Conservation (phyloP, 2,797 vertebrate species). For the Dipus sagitta region DNA sequence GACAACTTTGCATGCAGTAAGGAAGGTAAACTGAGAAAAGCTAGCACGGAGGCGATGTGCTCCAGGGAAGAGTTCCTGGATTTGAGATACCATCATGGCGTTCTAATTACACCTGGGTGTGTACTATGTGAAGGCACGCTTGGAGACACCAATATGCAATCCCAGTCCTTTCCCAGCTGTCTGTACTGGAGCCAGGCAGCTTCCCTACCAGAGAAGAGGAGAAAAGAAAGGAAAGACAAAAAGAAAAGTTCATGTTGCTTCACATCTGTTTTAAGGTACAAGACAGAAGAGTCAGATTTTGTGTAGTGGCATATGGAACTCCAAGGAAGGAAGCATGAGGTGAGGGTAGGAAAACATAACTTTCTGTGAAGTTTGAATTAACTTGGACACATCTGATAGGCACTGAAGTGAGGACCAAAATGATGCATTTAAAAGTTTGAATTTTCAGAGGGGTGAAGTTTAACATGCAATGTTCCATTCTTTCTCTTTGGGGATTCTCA, state of each 20-base stretch:
- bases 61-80: not conserved
- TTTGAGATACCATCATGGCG: constrained; percentile 44
- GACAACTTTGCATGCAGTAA: constrained; percentile 5
- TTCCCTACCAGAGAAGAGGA: constrained; percentile 12
- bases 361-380: constrained; percentile 44
- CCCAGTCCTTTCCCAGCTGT: not conserved
- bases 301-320: not conserved
- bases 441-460: constrained; percentile 36
- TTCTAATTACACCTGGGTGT: not conserved
- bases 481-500: not conserved
- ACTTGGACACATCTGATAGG: constrained; percentile 41
- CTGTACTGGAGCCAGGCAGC: constrained; percentile 56
- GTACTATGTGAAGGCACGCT: constrained; percentile 37
- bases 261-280: constrained; percentile 44
- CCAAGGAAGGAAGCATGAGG: not conserved
- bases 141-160: constrained; percentile 15
- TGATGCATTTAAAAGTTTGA: not conserved
- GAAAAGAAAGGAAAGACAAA: constrained; percentile 61
- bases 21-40: constrained; percentile 12
- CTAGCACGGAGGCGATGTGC: not conserved
- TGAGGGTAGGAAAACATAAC: not conserved
- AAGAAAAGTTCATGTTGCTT: constrained; percentile 21
- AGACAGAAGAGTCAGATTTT: not conserved
- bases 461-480: not conserved
- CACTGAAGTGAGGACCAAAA: not conserved